Evolutionary conservation across 2,113 vertebrate species (phyloP).

Genomic region (Cinclus cinclus): DNA sequence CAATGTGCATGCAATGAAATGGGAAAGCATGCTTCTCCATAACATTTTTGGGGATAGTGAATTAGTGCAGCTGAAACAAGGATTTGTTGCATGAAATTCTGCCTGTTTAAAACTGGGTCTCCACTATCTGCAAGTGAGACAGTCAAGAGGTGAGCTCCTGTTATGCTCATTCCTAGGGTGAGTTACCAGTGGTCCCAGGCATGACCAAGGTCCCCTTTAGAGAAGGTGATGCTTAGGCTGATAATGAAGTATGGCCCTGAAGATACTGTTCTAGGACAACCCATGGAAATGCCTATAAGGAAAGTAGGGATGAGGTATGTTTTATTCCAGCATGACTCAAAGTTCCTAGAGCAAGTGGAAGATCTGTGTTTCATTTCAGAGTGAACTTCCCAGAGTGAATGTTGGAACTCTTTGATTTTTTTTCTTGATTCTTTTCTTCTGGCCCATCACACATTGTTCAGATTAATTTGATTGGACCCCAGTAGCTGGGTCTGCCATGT

Average conservation of each 20-base stretch:
- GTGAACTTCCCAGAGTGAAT: background rate
- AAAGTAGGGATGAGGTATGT: background rate
- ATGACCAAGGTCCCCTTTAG: background rate
- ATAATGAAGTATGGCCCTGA: background rate
- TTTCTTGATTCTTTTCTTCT: background rate
- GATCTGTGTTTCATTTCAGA: background rate
- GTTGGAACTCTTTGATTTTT: background rate
- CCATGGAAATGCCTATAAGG: background rate
- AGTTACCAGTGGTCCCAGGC: background rate
- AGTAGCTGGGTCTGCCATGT: background rate
- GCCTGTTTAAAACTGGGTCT: background rate
- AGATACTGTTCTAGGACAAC: background rate
- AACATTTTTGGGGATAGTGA: background rate
- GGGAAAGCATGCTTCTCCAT: background rate
- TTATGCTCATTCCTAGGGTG: background rate
- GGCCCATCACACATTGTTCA: background rate
- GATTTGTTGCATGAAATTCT: background rate
- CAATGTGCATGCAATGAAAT: background rate
- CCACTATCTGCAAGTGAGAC: background rate
- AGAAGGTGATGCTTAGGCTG: background rate
- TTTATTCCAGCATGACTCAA: background rate
- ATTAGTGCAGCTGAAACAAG: background rate
- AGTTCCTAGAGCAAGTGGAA: background rate
- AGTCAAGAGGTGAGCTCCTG: background rate
- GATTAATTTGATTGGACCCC: background rate